Conservation (phyloP, 2,113 vertebrate species). For the Entomyzon cyanotis region DNA sequence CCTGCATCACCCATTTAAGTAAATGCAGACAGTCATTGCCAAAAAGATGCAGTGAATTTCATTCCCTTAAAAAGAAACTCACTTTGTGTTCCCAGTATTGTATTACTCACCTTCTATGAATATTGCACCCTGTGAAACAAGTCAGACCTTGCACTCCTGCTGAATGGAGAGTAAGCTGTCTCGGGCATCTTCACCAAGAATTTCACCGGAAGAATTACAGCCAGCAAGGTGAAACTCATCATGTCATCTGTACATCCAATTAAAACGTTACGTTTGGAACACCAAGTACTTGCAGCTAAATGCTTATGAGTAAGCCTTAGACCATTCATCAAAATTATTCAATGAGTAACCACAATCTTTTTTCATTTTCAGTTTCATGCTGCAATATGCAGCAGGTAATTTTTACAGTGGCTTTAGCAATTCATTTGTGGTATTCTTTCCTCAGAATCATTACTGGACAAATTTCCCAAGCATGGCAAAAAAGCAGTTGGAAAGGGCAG, state of each 20-base stretch:
- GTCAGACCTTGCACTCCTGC: constrained; percentile 17
- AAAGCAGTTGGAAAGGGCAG: not conserved
- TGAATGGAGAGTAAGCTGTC: not conserved
- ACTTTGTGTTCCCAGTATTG: constrained; percentile 48
- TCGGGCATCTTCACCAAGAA: not conserved
- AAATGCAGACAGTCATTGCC: constrained; percentile 52
- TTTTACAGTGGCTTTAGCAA: constrained; percentile 22
- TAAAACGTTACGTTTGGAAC: constrained; percentile 8
- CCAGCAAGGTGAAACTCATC: constrained; percentile 40
- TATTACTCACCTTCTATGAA: constrained; percentile 60
- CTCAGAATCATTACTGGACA: not conserved
- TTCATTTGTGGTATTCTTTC: constrained; percentile 24
- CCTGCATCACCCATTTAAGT: constrained; percentile 63
- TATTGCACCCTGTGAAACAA: constrained; percentile 17
- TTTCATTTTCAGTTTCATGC: constrained; percentile 3
- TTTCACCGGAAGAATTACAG: constrained; percentile 4
- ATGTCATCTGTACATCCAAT: constrained; percentile 30
- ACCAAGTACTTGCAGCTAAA: not conserved
- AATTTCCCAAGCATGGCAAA: not conserved
- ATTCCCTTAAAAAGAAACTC: constrained; percentile 60
- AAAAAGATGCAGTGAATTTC: constrained; percentile 62
- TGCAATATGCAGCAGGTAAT: not conserved
- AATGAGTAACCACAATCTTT: constrained; percentile 24
- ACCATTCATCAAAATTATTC: constrained; percentile 60
- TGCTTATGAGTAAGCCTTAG: not conserved